Percentiles rank a stretch among this genome's conserved stretches.
Evolutionary conservation across 2,888 invertebrate species (phyloP).

Genomic region (Orthosia incerta): DNA sequence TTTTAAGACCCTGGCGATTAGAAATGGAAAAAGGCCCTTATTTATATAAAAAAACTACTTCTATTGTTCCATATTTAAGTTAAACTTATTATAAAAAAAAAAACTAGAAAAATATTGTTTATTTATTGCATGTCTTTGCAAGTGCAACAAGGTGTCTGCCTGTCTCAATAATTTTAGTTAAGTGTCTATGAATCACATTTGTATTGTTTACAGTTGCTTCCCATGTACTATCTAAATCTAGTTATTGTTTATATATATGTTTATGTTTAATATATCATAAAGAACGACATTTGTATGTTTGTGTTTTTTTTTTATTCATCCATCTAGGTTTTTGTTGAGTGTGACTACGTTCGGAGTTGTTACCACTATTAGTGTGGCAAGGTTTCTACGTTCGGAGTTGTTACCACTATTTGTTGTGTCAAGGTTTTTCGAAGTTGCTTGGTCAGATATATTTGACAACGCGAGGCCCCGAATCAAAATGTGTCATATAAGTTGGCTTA

Average conservation of each 20-base stretch:
- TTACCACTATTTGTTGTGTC: too few relatives aligned
- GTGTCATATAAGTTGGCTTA: too few relatives aligned
- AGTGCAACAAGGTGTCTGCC: neutral
- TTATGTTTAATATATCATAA: slow-evolving; percentile 42
- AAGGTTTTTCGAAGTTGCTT: too few relatives aligned
- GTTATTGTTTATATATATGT: slow-evolving; percentile 45
- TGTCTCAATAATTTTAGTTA: slow-evolving; percentile 1
- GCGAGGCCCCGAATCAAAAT: too few relatives aligned
- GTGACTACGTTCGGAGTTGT: too few relatives aligned
- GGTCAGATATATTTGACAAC: too few relatives aligned
- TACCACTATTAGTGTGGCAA: too few relatives aligned
- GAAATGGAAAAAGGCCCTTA: neutral
- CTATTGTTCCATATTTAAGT: neutral
- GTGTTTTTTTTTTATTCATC: slow-evolving; percentile 18
- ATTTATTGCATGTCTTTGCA: slow-evolving; percentile 5
- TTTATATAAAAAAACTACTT: slow-evolving; percentile 9
- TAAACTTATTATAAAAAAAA: neutral
- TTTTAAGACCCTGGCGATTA: neutral
- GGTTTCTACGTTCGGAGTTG: too few relatives aligned
- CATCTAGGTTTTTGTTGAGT: neutral
- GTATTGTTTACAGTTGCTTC: slow-evolving; percentile 48
- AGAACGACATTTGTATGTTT: slow-evolving; percentile 51
- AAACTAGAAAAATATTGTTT: neutral
- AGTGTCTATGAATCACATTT: slow-evolving; percentile 2
- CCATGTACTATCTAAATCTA: slow-evolving; percentile 33